Percentiles rank a stretch among this genome's conserved stretches.
These are phyloP conservation scores for Phymanthus crucifer DNA, from an alignment of 92 coral and sea anemone species.

Conservation along the genomic window DNA sequence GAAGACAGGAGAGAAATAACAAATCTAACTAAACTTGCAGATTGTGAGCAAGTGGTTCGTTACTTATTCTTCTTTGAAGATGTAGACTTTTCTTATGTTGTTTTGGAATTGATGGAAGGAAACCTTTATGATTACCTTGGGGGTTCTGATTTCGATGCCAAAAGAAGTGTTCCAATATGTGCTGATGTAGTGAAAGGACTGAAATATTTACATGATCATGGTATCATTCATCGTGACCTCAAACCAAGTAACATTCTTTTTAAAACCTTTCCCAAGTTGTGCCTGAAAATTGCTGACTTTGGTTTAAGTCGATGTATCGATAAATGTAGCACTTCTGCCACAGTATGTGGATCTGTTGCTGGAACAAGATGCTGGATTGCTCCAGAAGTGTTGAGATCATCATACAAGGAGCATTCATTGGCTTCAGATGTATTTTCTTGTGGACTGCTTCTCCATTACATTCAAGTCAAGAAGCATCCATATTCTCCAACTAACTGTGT, in stretches of 20 bases:
- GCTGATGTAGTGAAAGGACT: conserved; percentile 5
- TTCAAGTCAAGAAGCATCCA: conserved; percentile 50
- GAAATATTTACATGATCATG: background rate
- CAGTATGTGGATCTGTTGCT: background rate
- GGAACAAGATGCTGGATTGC: conserved; percentile 8
- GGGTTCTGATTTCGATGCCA: background rate
- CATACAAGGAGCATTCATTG: conserved; percentile 1
- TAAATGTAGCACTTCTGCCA: conserved; percentile 1
- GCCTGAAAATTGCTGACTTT: background rate
- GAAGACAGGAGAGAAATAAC: conserved; percentile 4
- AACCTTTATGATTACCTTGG: background rate
- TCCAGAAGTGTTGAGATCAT: background rate
- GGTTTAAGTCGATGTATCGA: background rate
- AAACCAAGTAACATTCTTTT: background rate
- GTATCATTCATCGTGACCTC: background rate
- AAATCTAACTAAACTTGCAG: background rate
- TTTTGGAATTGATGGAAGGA: conserved; percentile 16
- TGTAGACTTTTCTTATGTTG: background rate
- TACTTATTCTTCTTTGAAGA: background rate
- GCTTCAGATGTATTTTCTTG: conserved; percentile 48
- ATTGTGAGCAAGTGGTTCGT: conserved; percentile 16
- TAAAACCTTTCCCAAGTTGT: background rate
- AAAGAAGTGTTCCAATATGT: background rate
- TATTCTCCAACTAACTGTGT: conserved; percentile 15
- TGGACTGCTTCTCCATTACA: conserved; percentile 45